Evolutionary conservation across 2,797 vertebrate genomes (phyloP), one percentile per base, ranked within the genome.

Genomic region (Arnoldichthys spilopterus): DNA sequence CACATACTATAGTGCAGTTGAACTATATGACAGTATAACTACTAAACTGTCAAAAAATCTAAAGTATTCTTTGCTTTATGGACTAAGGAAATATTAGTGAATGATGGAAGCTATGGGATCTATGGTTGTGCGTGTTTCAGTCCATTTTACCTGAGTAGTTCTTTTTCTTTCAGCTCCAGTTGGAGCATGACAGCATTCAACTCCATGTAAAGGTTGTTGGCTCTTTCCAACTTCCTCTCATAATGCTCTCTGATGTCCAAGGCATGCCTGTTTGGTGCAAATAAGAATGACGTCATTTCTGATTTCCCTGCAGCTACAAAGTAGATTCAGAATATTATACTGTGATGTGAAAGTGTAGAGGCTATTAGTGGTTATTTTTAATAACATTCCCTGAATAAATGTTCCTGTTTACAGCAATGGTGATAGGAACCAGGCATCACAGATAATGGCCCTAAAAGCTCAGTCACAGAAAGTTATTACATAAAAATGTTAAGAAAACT

Each of bases 161-260:
- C 98, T 87, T 99, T 99, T 92, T 99, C 98, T 8, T 97, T 94
- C 90, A 98, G 96, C 88, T 99, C 98, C 85, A 99, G 93, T 92
- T 99, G 98, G 84, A 99, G 91, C 98, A 99, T 99, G 86, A 99
- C 96, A 71, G 98, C 96, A 5, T 97, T 99, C 82, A 99, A 95
- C 86, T 99, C 98, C 97, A 99, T 99, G 91, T 99, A 99, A 24
- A 99, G 93, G 87, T 99, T 99, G 86, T 99, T 99, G 49, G 98
- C 98, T 84, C 98, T 88, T 82, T 99, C 98, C 82, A 99, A 94
- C 85, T 99, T 99, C 83, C 95, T 93, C 91, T 99, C 98, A 0
- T 99, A 99, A 89, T 99, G 98, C 80, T 99, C 98, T 22, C 98
- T 93, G 85, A 99, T 99, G 85, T 99, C 98, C 85, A 99, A 83